phyloP scores from a whole-genome alignment of 1,140 invertebrate species.

The Drosophila cardini region DNA sequence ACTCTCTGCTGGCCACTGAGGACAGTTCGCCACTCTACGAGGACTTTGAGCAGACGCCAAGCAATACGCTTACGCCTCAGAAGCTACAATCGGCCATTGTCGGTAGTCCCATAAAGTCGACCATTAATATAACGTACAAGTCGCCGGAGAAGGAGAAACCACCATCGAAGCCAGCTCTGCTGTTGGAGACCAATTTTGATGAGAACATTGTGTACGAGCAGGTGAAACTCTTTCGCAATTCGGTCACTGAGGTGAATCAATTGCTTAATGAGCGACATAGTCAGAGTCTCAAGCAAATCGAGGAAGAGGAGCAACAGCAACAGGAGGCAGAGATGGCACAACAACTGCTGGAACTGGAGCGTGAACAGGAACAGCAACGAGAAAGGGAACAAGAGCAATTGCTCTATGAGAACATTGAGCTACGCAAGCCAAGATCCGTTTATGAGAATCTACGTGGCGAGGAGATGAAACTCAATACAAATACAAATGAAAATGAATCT shows the following conservation, averaged over 20 bases:
- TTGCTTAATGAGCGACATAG: conserved; percentile 82
- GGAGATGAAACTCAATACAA: conserved; percentile 70
- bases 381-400: conserved; percentile 34
- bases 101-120: conserved; percentile 87
- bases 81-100: conserved; percentile 33
- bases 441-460: conserved; percentile 86
- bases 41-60: conserved; percentile 78
- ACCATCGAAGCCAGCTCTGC: conserved; percentile 43
- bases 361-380: conserved; percentile 26
- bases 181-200: conserved; percentile 82
- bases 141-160: conserved; percentile 72
- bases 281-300: conserved; percentile 69
- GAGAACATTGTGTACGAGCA: conserved; percentile 89
- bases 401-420: conserved; percentile 83
- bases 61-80: conserved; percentile 58
- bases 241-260: conserved; percentile 90
- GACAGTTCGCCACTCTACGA: conserved; percentile 79
- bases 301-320: conserved; percentile 62
- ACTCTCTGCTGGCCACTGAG: conserved; percentile 78
- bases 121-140: conserved; percentile 89
- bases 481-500: conserved; percentile 22
- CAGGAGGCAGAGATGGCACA: conserved; percentile 68
- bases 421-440: conserved; percentile 84
- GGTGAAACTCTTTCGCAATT: conserved; percentile 90
- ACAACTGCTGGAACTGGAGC: conserved; percentile 66